Percentiles rank a stretch among this genome's conserved stretches.
phyloP scores from a whole-genome alignment of 2,797 vertebrate species.

The Coendou prehensilis region DNA sequence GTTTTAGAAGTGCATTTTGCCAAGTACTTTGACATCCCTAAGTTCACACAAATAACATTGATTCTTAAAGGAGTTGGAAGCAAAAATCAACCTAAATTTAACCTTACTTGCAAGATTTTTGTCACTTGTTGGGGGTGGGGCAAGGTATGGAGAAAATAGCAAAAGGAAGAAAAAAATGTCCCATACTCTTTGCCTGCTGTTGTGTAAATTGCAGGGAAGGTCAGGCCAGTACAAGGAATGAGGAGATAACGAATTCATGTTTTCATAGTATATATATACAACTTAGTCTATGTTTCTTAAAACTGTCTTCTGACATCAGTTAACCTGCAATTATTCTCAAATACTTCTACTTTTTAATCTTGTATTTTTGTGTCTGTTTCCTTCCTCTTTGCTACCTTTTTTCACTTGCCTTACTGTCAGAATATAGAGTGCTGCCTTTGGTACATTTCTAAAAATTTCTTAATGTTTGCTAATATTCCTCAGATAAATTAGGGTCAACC shows the following conservation, averaged over 20 bases:
- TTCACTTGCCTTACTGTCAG: not conserved
- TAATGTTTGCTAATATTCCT: not conserved
- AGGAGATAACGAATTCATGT: not conserved
- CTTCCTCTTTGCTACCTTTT: not conserved
- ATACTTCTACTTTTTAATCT: not conserved
- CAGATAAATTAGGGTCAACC: not conserved
- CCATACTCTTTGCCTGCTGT: not conserved
- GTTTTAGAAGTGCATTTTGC: constrained; percentile 66
- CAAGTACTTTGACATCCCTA: constrained; percentile 17
- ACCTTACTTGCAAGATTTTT: not conserved
- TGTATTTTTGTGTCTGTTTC: not conserved
- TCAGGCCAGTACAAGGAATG: not conserved
- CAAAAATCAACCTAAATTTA: constrained; percentile 21
- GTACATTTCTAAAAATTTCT: not conserved
- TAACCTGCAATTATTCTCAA: not conserved
- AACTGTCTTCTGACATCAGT: not conserved
- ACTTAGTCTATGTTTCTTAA: not conserved
- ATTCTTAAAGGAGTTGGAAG: constrained; percentile 2
- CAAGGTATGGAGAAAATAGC: not conserved
- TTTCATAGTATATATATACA: not conserved
- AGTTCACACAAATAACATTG: constrained; percentile 20
- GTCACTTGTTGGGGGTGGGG: not conserved
- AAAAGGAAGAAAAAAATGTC: not conserved
- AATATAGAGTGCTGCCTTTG: not conserved
- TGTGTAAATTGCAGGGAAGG: not conserved